Percentiles rank a stretch among this genome's conserved stretches.
phyloP scores from a whole-genome alignment of 2,888 invertebrate species.

The Venusia cambrica region DNA sequence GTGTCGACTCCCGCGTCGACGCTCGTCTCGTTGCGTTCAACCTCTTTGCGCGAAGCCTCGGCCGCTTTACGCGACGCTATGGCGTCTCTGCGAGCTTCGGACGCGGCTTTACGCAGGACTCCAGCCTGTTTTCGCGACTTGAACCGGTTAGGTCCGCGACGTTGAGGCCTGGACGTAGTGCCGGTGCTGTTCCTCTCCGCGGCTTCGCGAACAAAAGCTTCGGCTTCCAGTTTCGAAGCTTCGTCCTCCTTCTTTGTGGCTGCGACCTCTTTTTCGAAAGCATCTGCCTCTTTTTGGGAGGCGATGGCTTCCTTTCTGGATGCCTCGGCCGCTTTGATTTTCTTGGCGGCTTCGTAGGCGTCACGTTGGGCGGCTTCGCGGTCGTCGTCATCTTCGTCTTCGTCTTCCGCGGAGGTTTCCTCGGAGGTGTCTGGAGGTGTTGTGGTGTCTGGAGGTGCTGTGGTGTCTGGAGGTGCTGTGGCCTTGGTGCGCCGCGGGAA shows the following conservation, averaged over 20 bases:
- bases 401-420: conserved; percentile 35
- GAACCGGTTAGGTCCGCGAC: conserved; percentile 17
- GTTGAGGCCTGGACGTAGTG: conserved; percentile 14
- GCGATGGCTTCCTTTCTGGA: conserved; percentile 36
- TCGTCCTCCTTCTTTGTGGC: conserved; percentile 17
- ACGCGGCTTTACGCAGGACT: conserved; percentile 14
- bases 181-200: conserved; percentile 18
- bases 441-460: conserved; percentile 35
- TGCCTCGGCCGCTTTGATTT: conserved; percentile 39
- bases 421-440: background rate
- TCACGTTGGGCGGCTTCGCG: conserved; percentile 32
- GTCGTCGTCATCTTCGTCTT: conserved; percentile 13
- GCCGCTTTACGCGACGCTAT: conserved; percentile 33
- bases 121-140: conserved; percentile 18
- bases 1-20: conserved; percentile 26
- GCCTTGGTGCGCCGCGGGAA: conserved; percentile 71
- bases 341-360: conserved; percentile 31
- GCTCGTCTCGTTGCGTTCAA: conserved; percentile 42
- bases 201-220: conserved; percentile 17
- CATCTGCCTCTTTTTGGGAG: conserved; percentile 19
- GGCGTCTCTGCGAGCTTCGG: conserved; percentile 12
- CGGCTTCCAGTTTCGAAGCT: conserved; percentile 19
- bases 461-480: conserved; percentile 53
- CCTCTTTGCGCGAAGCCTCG: conserved; percentile 35
- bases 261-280: conserved; percentile 27